Conservation (phyloP, 2,797 vertebrate species). For the Setipinna tenuifilis region DNA sequence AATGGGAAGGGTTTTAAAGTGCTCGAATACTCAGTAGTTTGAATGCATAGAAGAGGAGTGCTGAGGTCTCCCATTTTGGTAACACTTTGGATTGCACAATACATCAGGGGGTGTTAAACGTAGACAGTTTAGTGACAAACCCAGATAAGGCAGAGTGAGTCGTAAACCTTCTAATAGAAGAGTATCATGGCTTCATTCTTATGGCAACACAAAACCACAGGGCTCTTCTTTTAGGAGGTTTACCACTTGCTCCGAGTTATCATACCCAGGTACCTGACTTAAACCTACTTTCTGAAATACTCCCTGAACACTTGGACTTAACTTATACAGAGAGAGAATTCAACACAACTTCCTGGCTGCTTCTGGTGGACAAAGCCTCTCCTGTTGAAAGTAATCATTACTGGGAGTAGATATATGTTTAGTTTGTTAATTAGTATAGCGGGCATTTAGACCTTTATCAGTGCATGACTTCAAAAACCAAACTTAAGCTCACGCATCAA, state of each 20-base stretch:
- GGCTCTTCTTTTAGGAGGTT: too few species aligned
- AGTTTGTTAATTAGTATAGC: background rate
- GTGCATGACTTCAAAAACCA: background rate
- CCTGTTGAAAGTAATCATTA: background rate
- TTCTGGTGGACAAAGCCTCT: slow-evolving; percentile 16
- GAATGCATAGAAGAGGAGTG: slow-evolving; percentile 66
- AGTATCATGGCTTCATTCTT: too few species aligned
- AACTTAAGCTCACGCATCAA: background rate
- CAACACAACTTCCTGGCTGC: background rate
- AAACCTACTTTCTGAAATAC: too few species aligned
- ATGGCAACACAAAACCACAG: too few species aligned
- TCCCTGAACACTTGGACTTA: slow-evolving; percentile 6
- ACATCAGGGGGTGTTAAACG: slow-evolving; percentile 16
- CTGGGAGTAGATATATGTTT: background rate
- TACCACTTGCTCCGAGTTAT: too few species aligned
- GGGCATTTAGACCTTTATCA: background rate
- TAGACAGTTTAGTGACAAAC: too few species aligned
- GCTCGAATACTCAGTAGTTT: slow-evolving; percentile 77
- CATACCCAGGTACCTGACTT: too few species aligned
- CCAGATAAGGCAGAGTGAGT: too few species aligned
- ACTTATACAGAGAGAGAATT: background rate
- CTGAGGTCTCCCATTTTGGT: slow-evolving; percentile 26
- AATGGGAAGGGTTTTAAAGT: slow-evolving; percentile 65
- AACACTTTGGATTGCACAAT: slow-evolving; percentile 14
- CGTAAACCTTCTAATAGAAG: too few species aligned